Conservation (phyloP, 2,888 invertebrate genomes). For the Papilio demoleus region DNA sequence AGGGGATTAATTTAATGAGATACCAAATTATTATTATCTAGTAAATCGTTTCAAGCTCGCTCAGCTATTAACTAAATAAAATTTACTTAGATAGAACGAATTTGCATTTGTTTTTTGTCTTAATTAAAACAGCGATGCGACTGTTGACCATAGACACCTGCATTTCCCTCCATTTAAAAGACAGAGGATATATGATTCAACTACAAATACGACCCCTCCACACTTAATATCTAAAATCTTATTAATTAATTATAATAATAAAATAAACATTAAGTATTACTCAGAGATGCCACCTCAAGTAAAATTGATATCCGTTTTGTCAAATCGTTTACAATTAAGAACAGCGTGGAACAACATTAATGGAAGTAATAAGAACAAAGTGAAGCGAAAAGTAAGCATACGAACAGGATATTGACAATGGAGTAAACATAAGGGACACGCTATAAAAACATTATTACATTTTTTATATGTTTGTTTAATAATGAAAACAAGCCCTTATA, state of each 20-base stretch:
- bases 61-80: too few species aligned
- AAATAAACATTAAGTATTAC: not conserved
- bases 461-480: slow-evolving; percentile 20
- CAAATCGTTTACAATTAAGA: slow-evolving; percentile 29
- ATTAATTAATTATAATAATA: slow-evolving; percentile 8
- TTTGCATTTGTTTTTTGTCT: too few species aligned
- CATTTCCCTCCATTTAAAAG: too few species aligned
- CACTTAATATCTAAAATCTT: too few species aligned
- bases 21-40: not conserved
- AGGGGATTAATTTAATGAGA: not conserved
- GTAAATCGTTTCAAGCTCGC: not conserved
- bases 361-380: slow-evolving; percentile 27
- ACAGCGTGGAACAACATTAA: slow-evolving; percentile 16
- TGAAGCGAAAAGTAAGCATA: slow-evolving; percentile 27
- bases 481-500: not conserved
- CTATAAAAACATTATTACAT: slow-evolving; percentile 8
- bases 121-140: too few species aligned
- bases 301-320: slow-evolving; percentile 21
- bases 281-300: not conserved
- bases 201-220: too few species aligned
- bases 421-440: slow-evolving; percentile 19
- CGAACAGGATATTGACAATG: slow-evolving; percentile 8
- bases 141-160: too few species aligned
- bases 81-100: too few species aligned
- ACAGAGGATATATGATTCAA: too few species aligned